A percentile compares a stretch with the other conserved stretches of the same genome.
phyloP scores from a whole-genome alignment of 1,140 invertebrate genomes.

The Piezodorus guildinii region DNA sequence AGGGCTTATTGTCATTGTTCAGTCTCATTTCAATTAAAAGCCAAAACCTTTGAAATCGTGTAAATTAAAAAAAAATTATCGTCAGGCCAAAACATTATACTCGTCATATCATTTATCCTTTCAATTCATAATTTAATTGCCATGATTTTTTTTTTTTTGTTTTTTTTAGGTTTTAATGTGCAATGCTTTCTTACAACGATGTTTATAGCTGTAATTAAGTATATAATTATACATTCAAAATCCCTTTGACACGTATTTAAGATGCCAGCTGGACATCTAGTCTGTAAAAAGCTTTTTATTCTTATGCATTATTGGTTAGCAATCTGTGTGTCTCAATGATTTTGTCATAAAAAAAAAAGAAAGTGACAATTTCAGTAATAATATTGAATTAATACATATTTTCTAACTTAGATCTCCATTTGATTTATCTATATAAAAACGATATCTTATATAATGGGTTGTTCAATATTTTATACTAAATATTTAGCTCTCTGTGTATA shows the following conservation, averaged over 20 bases:
- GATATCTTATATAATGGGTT: too few species aligned
- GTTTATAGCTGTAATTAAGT: neutral
- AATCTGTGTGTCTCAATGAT: neutral
- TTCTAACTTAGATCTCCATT: too few species aligned
- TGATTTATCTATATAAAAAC: too few species aligned
- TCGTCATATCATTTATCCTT: neutral
- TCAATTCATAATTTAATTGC: neutral
- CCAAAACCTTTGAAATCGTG: neutral
- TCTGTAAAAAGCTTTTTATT: neutral
- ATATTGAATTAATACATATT: neutral
- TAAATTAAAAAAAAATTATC: neutral
- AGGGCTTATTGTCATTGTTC: neutral
- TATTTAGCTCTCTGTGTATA: neutral
- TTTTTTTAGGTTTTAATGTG: neutral
- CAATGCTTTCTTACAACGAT: conserved; percentile 1
- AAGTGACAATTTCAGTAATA: neutral
- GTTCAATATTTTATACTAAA: neutral
- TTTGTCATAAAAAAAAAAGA: neutral
- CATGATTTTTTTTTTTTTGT: neutral
- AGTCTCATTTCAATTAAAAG: neutral
- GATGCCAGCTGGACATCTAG: neutral
- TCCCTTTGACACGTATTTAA: neutral
- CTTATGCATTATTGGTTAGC: neutral
- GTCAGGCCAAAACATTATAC: neutral
- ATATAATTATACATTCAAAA: neutral